Base-by-base conservation (phyloP, 2,888 invertebrate species). In the Parthenolecanium corni region DNA sequence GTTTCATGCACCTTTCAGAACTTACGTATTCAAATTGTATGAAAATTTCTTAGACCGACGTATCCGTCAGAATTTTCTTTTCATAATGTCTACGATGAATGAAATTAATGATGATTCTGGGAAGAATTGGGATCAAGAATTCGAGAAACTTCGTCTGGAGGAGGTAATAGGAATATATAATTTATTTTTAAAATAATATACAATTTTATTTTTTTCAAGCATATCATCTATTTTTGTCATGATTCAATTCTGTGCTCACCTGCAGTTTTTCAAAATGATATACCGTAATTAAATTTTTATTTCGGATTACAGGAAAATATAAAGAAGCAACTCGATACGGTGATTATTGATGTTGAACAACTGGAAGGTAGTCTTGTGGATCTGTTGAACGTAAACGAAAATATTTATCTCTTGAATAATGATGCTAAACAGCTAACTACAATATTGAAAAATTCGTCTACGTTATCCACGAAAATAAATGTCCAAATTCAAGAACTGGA, bases 401-500 rank as follows among this genome's bases (percentile, higher is more conserved):
- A 58, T 38, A 21, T 58, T 14, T 23, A 18, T 21, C n/a, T 49
- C 3, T 38, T 58, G 2, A 31, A 58, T 58, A 31, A 25, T 1
- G 46, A 49, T 6, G 47, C 58, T 2, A 58, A 58, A 38, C 49
- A 49, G 16, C 38, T 58, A 5, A 21, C 25, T 18, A 6, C 58
- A 2, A 36, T 23, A 24, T 23, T 58, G 47, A 21, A 38, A 14
- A 58, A 38, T 21, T 47, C 58, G 2, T 31, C 58, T 1, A 21
- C 31, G 38, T 38, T 58, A 2, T 58, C 58, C 6, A 38, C 47
- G 2, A 58, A 49, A 58, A 58, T 58, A 6, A 58, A 58, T 20
- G 14, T 49, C 21, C 58, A 58, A 38, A 58, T 58, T 47, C 58
- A 58, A 25, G 47, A 58, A 47, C 36, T 58, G 40, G 58, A 58